Base-by-base conservation (phyloP, 2,888 invertebrate species). In the Monopis laevigella region DNA sequence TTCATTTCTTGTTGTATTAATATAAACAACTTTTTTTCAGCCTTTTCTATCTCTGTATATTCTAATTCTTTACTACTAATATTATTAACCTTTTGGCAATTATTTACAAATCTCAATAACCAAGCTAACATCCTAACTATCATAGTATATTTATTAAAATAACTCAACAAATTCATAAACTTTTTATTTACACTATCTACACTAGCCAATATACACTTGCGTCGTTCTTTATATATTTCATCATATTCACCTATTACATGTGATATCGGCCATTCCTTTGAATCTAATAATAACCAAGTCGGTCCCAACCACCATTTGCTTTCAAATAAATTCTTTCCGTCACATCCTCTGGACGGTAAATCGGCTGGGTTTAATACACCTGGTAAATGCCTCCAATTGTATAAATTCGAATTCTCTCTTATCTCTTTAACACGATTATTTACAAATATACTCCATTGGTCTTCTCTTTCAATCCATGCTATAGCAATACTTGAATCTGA, bases 371-470 rank as follows among this genome's bases (percentile, higher is more conserved):
- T 41, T 13, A 38, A 30, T 2, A 3, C 10, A 14, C 42, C 42
- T 13, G 38, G 11, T 13, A 42, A 5, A 14, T 42, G 38, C 11
- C 18, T 10, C 42, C 42, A 42, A 19, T 38, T 21, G 10, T 38
- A 10, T n/a, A 10, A 10, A 4, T 38, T 10, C 12, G 38, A 17
- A 3, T 13, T 18, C 16, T 21, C 19, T 14, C 21, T 27, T 12
- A 42, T 42, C 24, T 42, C 42, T 14, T 30, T 30, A 6, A 42
- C 28, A 29, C 42, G 12, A 38, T 42, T 42, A n/a, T 30, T 42
- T 14, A 42, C 42, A 24, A 38, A 42, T 3, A 38, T 29, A 8
- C 26, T 24, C 36, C 36, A 42, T 3, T 39, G 5, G 16, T 14
- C 30, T 8, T 29, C 10, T 11, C 27, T 38, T 13, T 3, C 12